These are phyloP conservation scores for Leptinotarsa peninsularis DNA, from an alignment of 2,888 invertebrate genomes.

Conservation along the genomic window DNA sequence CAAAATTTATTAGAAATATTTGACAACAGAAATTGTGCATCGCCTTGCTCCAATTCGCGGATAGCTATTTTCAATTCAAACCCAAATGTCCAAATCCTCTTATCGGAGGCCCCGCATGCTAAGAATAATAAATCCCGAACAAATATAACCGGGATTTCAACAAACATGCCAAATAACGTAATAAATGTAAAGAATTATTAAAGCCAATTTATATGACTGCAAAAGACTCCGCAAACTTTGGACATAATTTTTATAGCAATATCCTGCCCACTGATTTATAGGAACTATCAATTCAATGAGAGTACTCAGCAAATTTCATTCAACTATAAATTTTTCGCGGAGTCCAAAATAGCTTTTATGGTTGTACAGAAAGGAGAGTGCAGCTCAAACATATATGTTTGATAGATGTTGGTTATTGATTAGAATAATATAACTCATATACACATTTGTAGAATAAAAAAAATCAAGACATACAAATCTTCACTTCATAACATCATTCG, in stretches of 20 bases:
- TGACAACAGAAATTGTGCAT: too few relatives aligned
- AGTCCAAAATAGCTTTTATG: conserved; percentile 59
- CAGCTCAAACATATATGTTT: conserved; percentile 52
- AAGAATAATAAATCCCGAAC: conserved; percentile 36
- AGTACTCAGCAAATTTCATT: conserved; percentile 64
- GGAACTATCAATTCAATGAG: conserved; percentile 62
- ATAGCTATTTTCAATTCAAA: conserved; percentile 22
- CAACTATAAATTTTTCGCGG: conserved; percentile 58
- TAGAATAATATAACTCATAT: too few relatives aligned
- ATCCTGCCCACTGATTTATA: conserved; percentile 62
- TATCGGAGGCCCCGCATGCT: conserved; percentile 25
- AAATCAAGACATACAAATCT: too few relatives aligned
- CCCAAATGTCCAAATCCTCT: conserved; percentile 21
- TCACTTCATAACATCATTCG: too few relatives aligned
- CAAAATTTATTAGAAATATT: too few relatives aligned
- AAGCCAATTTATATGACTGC: conserved; percentile 62
- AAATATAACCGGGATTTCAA: conserved; percentile 48
- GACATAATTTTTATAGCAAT: conserved; percentile 63
- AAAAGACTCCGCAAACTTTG: conserved; percentile 62
- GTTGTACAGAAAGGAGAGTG: conserved; percentile 58
- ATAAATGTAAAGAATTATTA: conserved; percentile 63
- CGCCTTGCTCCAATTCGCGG: too few relatives aligned
- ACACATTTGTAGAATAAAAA: too few relatives aligned
- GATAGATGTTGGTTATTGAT: too few relatives aligned
- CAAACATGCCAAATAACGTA: conserved; percentile 59